Evolutionary conservation across 2,113 vertebrate genomes (phyloP).

Genomic region (Mobula birostris): DNA sequence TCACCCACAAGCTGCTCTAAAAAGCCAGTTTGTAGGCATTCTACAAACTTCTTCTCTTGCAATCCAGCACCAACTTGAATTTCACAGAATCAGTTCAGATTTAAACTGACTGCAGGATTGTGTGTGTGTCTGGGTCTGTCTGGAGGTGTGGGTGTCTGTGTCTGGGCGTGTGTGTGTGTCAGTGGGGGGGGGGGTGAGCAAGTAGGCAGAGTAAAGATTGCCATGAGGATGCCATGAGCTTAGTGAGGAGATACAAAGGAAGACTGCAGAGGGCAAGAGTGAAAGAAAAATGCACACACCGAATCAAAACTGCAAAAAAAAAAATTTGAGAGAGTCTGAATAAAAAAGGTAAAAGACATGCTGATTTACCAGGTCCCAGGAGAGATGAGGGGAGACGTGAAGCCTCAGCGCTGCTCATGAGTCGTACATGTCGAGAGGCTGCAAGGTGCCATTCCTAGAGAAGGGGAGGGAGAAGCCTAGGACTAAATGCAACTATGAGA

Average conservation of each 20-base stretch:
- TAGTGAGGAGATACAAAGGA: too few species aligned
- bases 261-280: neutral
- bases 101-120: neutral
- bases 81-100: neutral
- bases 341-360: conserved; percentile 64
- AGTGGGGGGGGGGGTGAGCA: too few species aligned
- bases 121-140: too few species aligned
- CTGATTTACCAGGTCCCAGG: conserved; percentile 95
- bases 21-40: too few species aligned
- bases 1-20: too few species aligned
- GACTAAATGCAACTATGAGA: conserved; percentile 59
- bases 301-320: conserved; percentile 45
- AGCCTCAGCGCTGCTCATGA: conserved; percentile 98
- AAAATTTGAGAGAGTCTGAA: conserved; percentile 19
- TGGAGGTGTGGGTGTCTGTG: too few species aligned
- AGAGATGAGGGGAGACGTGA: conserved; percentile 95
- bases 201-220: neutral
- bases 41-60: too few species aligned
- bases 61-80: too few species aligned
- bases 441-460: conserved; percentile 94
- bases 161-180: too few species aligned
- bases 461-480: conserved; percentile 77
- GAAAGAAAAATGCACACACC: neutral
- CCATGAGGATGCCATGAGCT: too few species aligned
- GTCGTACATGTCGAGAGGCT: conserved; percentile 98